A percentile compares a stretch with the other conserved stretches of the same genome.
phyloP scores from a whole-genome alignment of 1,140 invertebrate species.

The Procambarus clarkii region DNA sequence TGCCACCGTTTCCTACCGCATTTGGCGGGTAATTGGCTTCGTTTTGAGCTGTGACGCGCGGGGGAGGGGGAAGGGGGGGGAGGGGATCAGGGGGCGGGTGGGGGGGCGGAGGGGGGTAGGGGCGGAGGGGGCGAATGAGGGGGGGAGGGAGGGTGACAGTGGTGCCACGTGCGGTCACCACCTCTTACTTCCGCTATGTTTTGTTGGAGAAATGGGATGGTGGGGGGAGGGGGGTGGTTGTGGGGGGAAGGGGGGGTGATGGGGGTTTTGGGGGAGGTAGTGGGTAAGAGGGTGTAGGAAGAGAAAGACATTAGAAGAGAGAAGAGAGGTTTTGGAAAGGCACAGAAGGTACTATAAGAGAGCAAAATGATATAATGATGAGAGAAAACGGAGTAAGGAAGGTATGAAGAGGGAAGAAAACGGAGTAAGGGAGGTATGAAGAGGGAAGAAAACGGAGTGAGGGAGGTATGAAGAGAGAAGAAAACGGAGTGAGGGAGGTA shows the following conservation, averaged over 20 bases:
- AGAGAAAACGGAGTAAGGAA: neutral
- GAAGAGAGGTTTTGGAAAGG: too few relatives aligned
- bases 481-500: too few relatives aligned
- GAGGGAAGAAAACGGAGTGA: too few relatives aligned
- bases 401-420: neutral
- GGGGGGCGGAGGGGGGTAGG: neutral
- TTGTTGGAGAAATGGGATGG: neutral
- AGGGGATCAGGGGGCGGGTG: too few relatives aligned
- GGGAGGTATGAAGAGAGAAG: too few relatives aligned
- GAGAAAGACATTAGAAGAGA: too few relatives aligned
- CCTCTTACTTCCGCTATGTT: neutral
- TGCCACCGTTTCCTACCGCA: constrained; percentile 27
- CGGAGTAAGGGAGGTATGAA: too few relatives aligned
- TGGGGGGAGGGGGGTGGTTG: neutral
- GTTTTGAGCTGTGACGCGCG: neutral
- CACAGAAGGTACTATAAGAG: neutral
- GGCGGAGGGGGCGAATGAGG: neutral
- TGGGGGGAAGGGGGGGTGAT: neutral
- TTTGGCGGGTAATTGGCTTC: constrained; percentile 30
- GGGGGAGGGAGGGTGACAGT: neutral
- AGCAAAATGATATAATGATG: neutral
- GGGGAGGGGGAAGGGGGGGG: neutral
- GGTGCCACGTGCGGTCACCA: neutral
- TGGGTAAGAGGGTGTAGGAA: too few relatives aligned
- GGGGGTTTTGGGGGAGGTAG: neutral